Evolutionary conservation across 1,140 invertebrate genomes (phyloP).

Genomic region (Glossosoma conforme): DNA sequence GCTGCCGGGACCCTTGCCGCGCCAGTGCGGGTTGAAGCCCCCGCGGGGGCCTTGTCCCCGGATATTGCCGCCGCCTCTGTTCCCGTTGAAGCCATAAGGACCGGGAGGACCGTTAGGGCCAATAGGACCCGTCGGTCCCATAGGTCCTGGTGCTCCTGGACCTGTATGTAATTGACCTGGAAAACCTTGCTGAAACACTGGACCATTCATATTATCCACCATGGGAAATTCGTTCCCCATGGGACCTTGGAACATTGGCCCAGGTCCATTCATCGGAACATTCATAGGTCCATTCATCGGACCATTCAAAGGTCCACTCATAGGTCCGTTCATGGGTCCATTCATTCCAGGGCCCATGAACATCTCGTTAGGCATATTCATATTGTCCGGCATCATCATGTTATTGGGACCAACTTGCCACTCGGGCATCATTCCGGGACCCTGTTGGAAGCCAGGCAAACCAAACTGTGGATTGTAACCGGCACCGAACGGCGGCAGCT

Average conservation of each 20-base stretch:
- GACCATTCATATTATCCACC: constrained; percentile 27
- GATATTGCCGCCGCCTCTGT: constrained; percentile 45
- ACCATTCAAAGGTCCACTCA: constrained; percentile 49
- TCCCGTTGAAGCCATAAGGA: constrained; percentile 37
- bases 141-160: constrained; percentile 33
- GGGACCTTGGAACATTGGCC: constrained; percentile 32
- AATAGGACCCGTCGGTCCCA: constrained; percentile 28
- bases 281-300: constrained; percentile 35
- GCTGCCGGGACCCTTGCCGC: constrained; percentile 43
- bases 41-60: constrained; percentile 45
- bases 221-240: constrained; percentile 25
- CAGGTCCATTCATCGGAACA: constrained; percentile 32
- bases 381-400: constrained; percentile 40
- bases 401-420: constrained; percentile 37
- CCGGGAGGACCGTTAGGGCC: constrained; percentile 34
- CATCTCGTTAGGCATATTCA: constrained; percentile 36
- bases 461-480: constrained; percentile 43
- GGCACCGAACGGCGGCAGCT: constrained; percentile 46
- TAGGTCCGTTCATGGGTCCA: constrained; percentile 46
- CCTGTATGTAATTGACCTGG: constrained; percentile 34
- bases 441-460: constrained; percentile 37
- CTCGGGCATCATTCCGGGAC: constrained; percentile 37
- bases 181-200: constrained; percentile 13
- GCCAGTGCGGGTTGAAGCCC: constrained; percentile 46
- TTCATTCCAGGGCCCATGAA: constrained; percentile 43